A percentile compares a stretch with the other conserved stretches of the same genome.
Evolutionary conservation across 2,113 vertebrate species (phyloP).

Genomic region (Phalacrocorax pelagicus): DNA sequence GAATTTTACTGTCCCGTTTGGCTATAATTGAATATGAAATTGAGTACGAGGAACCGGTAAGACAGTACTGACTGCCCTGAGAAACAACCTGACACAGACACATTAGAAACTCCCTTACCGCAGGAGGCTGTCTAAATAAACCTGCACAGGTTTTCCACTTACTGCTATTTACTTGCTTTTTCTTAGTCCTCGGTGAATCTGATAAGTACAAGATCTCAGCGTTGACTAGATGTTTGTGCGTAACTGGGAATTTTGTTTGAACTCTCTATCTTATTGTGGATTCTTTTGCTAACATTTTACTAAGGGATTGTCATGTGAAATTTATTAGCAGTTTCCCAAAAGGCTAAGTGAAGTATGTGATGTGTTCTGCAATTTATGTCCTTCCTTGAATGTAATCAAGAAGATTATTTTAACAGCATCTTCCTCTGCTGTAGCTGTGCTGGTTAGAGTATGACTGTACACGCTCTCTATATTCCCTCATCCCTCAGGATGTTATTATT

Average conservation of each 20-base stretch:
- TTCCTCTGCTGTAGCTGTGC: background rate
- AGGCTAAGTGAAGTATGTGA: background rate
- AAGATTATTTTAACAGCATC: slow-evolving; percentile 13
- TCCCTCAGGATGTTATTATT: slow-evolving; percentile 29
- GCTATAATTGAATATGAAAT: background rate
- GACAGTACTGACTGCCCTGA: background rate
- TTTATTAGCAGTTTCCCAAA: background rate
- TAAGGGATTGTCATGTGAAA: background rate
- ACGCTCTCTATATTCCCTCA: background rate
- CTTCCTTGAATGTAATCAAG: slow-evolving; percentile 3
- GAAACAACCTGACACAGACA: background rate
- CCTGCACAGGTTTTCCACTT: background rate
- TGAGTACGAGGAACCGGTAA: background rate
- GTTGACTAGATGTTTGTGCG: background rate
- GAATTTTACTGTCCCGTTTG: background rate
- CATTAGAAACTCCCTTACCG: background rate
- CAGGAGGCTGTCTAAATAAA: background rate
- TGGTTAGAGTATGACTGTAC: background rate
- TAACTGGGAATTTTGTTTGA: background rate
- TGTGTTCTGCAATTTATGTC: background rate
- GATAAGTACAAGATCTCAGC: background rate
- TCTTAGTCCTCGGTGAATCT: background rate
- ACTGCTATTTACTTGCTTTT: background rate
- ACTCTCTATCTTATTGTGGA: background rate
- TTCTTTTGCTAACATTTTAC: background rate